Conservation (phyloP, 2,888 invertebrate species). For the Drosophila acutilabella region DNA sequence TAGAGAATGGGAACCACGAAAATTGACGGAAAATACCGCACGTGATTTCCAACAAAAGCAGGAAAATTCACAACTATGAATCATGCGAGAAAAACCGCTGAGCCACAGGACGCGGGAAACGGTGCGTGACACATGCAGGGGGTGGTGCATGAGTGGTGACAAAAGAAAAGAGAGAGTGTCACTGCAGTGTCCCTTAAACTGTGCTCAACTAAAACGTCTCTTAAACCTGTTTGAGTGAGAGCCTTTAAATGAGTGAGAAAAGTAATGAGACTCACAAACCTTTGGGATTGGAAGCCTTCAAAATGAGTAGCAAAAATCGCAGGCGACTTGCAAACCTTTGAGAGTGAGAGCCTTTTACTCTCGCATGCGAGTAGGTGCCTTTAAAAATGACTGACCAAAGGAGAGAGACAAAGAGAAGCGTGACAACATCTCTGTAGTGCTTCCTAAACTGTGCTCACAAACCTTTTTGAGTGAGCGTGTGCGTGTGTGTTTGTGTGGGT, state of each 20-base stretch:
- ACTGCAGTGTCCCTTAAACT: slow-evolving; percentile 32
- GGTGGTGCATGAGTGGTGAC: slow-evolving; percentile 28
- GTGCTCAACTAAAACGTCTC: slow-evolving; percentile 34
- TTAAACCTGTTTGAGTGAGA: slow-evolving; percentile 12
- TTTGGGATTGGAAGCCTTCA: too few species aligned
- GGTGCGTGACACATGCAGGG: slow-evolving; percentile 49
- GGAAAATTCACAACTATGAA: slow-evolving; percentile 65
- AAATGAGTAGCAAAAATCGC: too few species aligned
- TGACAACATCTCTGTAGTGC: slow-evolving; percentile 17
- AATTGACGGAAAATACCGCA: slow-evolving; percentile 74
- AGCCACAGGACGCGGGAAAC: slow-evolving; percentile 57
- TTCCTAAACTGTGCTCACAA: slow-evolving; percentile 50
- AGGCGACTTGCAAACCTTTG: too few species aligned
- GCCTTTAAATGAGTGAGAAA: neutral
- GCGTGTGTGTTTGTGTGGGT: slow-evolving; percentile 45
- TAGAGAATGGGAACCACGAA: slow-evolving; percentile 29
- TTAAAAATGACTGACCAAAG: too few species aligned
- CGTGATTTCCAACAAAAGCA: slow-evolving; percentile 75
- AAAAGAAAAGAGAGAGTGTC: slow-evolving; percentile 4
- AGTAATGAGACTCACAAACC: neutral
- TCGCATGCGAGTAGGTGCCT: too few species aligned
- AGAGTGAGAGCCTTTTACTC: too few species aligned
- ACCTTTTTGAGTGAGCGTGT: slow-evolving; percentile 27
- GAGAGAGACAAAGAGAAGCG: slow-evolving; percentile 5
- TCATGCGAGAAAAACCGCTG: slow-evolving; percentile 51